Base-by-base conservation (phyloP, 1,140 invertebrate genomes). In the Nephila pilipes region DNA sequence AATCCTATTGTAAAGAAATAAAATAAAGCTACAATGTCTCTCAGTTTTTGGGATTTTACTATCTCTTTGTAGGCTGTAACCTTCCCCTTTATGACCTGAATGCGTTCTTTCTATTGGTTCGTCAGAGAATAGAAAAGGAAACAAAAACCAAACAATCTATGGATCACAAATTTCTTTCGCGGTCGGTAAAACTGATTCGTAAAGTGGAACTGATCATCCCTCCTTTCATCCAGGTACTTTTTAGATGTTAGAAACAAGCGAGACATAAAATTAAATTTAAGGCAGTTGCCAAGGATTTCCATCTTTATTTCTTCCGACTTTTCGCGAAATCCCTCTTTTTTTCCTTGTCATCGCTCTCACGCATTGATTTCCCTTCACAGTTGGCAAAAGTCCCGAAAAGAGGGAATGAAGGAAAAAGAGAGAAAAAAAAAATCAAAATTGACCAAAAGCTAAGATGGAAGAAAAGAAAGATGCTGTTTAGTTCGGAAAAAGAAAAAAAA, bases 231-330 rank as follows among this genome's bases (percentile, higher is more conserved):
- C 22, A 32, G 25, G 29, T 85, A 85, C 83, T 57, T 58, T 25
- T 18, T 32, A 8, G 55, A 85, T 85, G 83, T 57, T 58, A 18
- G 83, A 85, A 85, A 85, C 83, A 85, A 85, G 55, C 55, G 83
- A 58, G n/a, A 85, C 46, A 85, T 29, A 85, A 57, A 85, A 85
- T 85, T 85, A 85, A 85, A 85, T 85, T 85, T 85, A 58, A 85
- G 83, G 83, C 83, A 57, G 83, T 85, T 57, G 54, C 46, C 54
- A 29, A 57, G 55, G 83, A 85, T 85, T 85, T 46, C 22, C 54
- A 85, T 85, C 25, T 8, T 20, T 85, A 10, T 85, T 85, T 85
- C 29, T 85, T 46, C 8, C 38, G 36, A 54, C 36, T 16, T 54
- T 46, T 29, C 63, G 12, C 22, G 16, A 69, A 69, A 32, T 29